Evolutionary conservation across 2,888 invertebrate genomes (phyloP).

Genomic region (Embidobia sp.): DNA sequence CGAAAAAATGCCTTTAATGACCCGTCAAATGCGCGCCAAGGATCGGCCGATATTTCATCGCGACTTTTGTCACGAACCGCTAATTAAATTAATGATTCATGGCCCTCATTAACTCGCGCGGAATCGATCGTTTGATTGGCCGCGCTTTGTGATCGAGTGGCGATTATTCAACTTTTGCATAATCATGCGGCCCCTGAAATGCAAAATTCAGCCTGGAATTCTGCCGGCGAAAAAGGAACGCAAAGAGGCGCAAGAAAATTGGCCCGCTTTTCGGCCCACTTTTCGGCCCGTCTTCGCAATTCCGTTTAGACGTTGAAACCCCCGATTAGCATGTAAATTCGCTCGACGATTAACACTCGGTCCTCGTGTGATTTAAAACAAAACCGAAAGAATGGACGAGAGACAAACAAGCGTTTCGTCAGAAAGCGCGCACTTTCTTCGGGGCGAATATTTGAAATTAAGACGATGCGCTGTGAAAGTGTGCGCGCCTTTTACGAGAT

Average conservation of each 20-base stretch:
- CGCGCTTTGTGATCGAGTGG: conserved; percentile 27
- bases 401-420: not conserved
- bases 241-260: too few species aligned
- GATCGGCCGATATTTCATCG: conserved; percentile 41
- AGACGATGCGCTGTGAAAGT: too few species aligned
- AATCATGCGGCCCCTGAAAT: conserved; percentile 36
- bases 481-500: not conserved
- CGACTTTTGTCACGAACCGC: conserved; percentile 46
- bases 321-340: conserved; percentile 53
- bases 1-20: conserved; percentile 47
- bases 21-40: conserved; percentile 44
- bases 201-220: conserved; percentile 58
- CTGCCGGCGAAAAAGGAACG: not conserved
- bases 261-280: too few species aligned
- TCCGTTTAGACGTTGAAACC: too few species aligned
- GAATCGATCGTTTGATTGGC: conserved; percentile 40
- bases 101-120: conserved; percentile 31
- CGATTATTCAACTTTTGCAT: conserved; percentile 55
- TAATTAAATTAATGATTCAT: conserved; percentile 61
- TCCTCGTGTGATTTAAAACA: too few species aligned
- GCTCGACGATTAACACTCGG: conserved; percentile 47
- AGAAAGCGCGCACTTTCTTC: too few species aligned
- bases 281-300: conserved; percentile 34
- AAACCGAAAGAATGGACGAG: not conserved
- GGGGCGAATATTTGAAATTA: not conserved